Base-by-base conservation (phyloP, 2,888 invertebrate species). In the Venustoraphidia nigricollis region DNA sequence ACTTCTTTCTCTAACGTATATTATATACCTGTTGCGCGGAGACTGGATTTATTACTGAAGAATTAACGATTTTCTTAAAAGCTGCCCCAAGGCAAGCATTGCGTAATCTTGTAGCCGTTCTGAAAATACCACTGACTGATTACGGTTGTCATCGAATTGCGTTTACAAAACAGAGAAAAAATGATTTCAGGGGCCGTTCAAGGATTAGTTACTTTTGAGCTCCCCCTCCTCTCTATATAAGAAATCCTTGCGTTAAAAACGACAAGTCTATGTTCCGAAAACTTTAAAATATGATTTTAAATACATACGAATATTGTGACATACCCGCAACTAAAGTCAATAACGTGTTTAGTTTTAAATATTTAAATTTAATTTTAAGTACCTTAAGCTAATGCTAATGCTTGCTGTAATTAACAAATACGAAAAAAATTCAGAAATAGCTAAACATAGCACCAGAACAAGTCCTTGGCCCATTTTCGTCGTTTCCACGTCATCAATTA, bases 81-180 rank as follows among this genome's bases (percentile, higher is more conserved):
- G 61, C 54, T 48, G 64, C 52, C 5, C 63, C 59, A 10, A 64
- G 51, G 53, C 61, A 64, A 35, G 62, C 64, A 14, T 63, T 60
- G 42, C 63, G 56, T 43, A 64, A 43, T 42, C 64, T 54, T 43
- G 57, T 56, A 13, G 62, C 62, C 37, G 65, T 65, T 50, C 65
- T 64, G 53, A 35, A 51, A 52, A 47, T 46, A 40, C 36, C 34
- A 34, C 41, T 38, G 6, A 10, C n/a, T 6, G 2, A 13, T 9
- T 36, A n/a, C 34, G 8, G 9, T 40, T 5, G 41, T 10, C 35
- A 2, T 4, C 4, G 17, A 4, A 17, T 17, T 17, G 17, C 10
- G 45, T 37, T 48, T 40, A 8, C 10, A 36, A 36, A 34, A 11
- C n/a, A n/a, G n/a, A n/a, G n/a, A n/a, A n/a, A 45, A 44, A 14